These are phyloP conservation scores for Paramisgurnus dabryanus DNA, from an alignment of 2,113 vertebrate genomes.

Conservation along the genomic window DNA sequence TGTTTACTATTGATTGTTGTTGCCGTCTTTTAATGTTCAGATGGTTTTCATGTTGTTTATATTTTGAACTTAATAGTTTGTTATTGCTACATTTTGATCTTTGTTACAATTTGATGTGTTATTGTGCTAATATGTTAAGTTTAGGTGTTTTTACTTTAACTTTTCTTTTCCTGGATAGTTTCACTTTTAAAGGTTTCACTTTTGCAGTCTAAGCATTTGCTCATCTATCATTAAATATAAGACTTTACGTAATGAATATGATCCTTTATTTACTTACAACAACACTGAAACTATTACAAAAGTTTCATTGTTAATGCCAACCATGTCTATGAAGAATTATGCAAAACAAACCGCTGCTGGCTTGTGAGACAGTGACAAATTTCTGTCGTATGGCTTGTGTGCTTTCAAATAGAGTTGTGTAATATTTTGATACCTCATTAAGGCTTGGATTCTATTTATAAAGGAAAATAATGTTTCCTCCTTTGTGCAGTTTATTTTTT, in stretches of 20 bases:
- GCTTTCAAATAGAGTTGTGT: not conserved
- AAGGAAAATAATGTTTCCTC: not conserved
- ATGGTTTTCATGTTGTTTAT: not conserved
- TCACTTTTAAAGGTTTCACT: conserved; percentile 19
- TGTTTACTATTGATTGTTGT: not conserved
- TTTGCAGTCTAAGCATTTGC: not conserved
- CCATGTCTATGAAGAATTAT: not conserved
- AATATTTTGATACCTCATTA: not conserved
- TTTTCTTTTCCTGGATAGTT: conserved; percentile 19
- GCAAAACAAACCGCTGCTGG: conserved; percentile 18
- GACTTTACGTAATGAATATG: not conserved
- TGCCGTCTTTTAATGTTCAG: not conserved
- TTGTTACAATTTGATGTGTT: not conserved
- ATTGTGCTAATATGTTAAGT: not conserved
- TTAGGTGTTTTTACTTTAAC: not conserved
- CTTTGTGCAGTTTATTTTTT: not conserved
- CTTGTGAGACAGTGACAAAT: not conserved
- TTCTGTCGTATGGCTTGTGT: not conserved
- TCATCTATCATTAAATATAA: not conserved
- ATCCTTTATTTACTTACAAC: not conserved
- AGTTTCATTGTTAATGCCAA: conserved; percentile 4
- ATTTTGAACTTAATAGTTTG: not conserved
- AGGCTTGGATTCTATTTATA: conserved; percentile 4
- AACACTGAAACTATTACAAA: not conserved
- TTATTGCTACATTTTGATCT: not conserved